Evolutionary conservation across 1,140 invertebrate genomes (phyloP).

Genomic region (Drosophila grimshawi): DNA sequence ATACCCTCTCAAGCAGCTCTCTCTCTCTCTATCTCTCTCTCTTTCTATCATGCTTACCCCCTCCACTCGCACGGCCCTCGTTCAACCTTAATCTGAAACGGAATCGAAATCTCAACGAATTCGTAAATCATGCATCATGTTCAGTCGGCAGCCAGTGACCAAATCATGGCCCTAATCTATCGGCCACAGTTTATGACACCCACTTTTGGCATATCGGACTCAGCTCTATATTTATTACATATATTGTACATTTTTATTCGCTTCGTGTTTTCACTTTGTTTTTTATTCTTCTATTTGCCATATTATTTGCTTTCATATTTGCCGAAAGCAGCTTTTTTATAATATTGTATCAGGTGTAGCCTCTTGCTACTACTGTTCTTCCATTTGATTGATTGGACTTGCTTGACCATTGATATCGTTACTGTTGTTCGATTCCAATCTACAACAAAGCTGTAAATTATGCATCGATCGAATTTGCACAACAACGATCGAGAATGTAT

Average conservation of each 20-base stretch:
- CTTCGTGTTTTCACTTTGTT: slow-evolving; percentile 23
- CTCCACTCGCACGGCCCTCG: no score
- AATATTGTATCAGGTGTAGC: slow-evolving; percentile 48
- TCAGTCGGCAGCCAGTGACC: slow-evolving; percentile 49
- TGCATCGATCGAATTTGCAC: slow-evolving; percentile 27
- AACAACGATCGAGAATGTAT: neutral
- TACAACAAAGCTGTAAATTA: slow-evolving; percentile 48
- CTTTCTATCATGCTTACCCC: neutral
- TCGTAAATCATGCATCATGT: slow-evolving; percentile 65
- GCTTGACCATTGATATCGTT: slow-evolving; percentile 22
- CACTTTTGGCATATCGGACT: slow-evolving; percentile 71
- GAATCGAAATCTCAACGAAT: slow-evolving; percentile 66
- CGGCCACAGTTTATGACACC: slow-evolving; percentile 66
- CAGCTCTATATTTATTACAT: slow-evolving; percentile 70
- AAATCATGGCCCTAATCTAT: slow-evolving; percentile 80
- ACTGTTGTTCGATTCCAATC: slow-evolving; percentile 20
- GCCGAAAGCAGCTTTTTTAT: slow-evolving; percentile 71
- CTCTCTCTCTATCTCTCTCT: neutral
- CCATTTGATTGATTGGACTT: slow-evolving; percentile 45
- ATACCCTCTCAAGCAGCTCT: slow-evolving; percentile 23
- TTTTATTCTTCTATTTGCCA: slow-evolving; percentile 20
- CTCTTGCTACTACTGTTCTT: slow-evolving; percentile 29
- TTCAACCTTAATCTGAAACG: slow-evolving; percentile 2
- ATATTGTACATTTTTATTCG: slow-evolving; percentile 55
- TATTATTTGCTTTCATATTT: slow-evolving; percentile 73